phyloP scores from a whole-genome alignment of 2,888 invertebrate genomes.

The Exocentrus adspersus region DNA sequence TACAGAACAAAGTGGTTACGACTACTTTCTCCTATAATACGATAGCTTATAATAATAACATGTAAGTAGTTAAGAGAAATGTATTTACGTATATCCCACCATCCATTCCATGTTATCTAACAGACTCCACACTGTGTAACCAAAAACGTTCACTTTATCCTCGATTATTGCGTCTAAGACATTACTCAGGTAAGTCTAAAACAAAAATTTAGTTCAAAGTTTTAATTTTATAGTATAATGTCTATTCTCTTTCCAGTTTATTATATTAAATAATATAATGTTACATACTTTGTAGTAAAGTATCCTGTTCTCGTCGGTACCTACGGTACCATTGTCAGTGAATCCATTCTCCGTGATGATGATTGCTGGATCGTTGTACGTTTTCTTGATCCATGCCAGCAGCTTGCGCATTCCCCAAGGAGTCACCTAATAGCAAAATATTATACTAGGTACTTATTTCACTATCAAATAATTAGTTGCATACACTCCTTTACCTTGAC shows the following conservation, averaged over 20 bases:
- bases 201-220: conserved; percentile 4
- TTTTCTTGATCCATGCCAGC: conserved; percentile 63
- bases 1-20: too few species aligned
- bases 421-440: conserved; percentile 58
- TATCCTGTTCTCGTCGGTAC: conserved; percentile 59
- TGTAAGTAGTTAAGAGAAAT: not conserved
- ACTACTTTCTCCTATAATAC: too few species aligned
- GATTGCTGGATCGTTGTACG: conserved; percentile 65
- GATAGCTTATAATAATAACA: not conserved
- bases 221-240: too few species aligned
- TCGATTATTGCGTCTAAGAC: conserved; percentile 61
- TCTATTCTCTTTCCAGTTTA: too few species aligned
- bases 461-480: not conserved
- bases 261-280: too few species aligned
- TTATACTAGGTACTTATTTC: not conserved
- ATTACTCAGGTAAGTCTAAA: conserved; percentile 35
- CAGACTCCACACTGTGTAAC: conserved; percentile 81
- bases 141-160: conserved; percentile 70
- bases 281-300: conserved; percentile 14
- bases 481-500: conserved; percentile 11
- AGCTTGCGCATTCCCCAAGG: conserved; percentile 71
- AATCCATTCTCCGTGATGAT: conserved; percentile 70
- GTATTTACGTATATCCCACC: conserved; percentile 75
- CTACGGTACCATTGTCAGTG: conserved; percentile 61
- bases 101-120: conserved; percentile 86